Evolutionary conservation across 2,797 vertebrate species (phyloP).

Genomic region (Brotula barbata): DNA sequence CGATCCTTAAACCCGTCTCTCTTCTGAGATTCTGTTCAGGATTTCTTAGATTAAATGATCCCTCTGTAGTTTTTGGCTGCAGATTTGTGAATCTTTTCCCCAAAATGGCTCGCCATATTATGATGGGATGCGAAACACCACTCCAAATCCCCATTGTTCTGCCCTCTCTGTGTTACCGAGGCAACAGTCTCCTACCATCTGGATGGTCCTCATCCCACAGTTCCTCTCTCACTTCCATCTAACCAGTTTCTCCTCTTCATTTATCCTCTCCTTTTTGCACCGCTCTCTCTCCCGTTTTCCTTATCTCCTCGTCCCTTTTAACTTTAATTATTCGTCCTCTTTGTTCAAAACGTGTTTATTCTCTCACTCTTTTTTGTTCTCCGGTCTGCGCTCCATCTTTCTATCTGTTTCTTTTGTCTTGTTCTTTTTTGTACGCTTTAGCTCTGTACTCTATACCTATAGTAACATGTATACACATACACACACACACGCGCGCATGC

Average conservation of each 20-base stretch:
- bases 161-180: constrained; percentile 80
- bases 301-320: not conserved
- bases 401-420: constrained; percentile 2
- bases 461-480: constrained; percentile 10
- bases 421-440: not conserved
- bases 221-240: constrained; percentile 65
- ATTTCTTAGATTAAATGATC: constrained; percentile 20
- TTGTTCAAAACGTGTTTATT: constrained; percentile 19
- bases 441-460: constrained; percentile 15
- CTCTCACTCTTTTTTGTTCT: constrained; percentile 17
- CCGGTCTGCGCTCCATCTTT: constrained; percentile 24
- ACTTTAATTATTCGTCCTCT: constrained; percentile 12
- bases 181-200: constrained; percentile 81
- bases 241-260: constrained; percentile 59
- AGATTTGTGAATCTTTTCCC: constrained; percentile 43
- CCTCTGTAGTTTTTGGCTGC: constrained; percentile 34
- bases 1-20: constrained; percentile 9
- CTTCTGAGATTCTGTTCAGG: constrained; percentile 41
- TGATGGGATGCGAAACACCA: constrained; percentile 69
- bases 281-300: constrained; percentile 13
- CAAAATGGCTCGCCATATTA: constrained; percentile 62
- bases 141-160: constrained; percentile 81
- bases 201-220: constrained; percentile 75
- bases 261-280: constrained; percentile 1
- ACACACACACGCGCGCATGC: too few species aligned